Base-by-base conservation (phyloP, 2,888 invertebrate genomes). In the Chymomyza amoena region DNA sequence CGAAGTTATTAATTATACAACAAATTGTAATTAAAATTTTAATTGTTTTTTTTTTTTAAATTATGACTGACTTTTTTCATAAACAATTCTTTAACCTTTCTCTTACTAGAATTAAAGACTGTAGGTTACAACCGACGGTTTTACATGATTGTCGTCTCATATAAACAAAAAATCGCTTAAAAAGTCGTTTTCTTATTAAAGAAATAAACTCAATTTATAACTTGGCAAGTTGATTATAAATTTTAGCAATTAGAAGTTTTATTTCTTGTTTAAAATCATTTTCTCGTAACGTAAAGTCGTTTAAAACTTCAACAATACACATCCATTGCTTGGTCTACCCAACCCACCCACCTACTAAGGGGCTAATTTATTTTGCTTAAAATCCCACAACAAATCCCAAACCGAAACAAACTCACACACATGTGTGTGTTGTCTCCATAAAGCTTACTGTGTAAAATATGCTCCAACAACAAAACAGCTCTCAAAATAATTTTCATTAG, bases 351-450 rank as follows among this genome's bases (percentile, higher is more conserved):
- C 20, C 54, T 20, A 54, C 20, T 54, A 18, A 32, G 54, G 20
- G 10, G 16, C 54, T 54, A 18, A 54, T 54, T 54, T 54, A 20
- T 54, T 54, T 18, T 54, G 54, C 54, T 54, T 20, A 20, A 54
- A 54, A 16, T 54, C 54, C 54, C 54, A 54, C 10, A 20, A 13
- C 39, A 54, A 54, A 54, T 18, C 10, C 54, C 20, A 54, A 18
- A 54, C 54, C 54, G 54, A 54, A 54, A 13, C 32, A 59, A 20
- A 25, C 56, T 64, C 18, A 36, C 56, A 67, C 18, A 36, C 52
- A 7, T 51, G 62, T 68, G 67, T 70, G 57, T 61, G 54, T 64
- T 65, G 20, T 54, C 20, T 54, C 4, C 16, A 18, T n/a, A n/a
- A 5, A 54, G 16, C 16, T 54, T 54, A 54, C 20, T 54, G 57